Evolutionary conservation across 2,113 vertebrate genomes (phyloP).

Genomic region (Aythya baeri): DNA sequence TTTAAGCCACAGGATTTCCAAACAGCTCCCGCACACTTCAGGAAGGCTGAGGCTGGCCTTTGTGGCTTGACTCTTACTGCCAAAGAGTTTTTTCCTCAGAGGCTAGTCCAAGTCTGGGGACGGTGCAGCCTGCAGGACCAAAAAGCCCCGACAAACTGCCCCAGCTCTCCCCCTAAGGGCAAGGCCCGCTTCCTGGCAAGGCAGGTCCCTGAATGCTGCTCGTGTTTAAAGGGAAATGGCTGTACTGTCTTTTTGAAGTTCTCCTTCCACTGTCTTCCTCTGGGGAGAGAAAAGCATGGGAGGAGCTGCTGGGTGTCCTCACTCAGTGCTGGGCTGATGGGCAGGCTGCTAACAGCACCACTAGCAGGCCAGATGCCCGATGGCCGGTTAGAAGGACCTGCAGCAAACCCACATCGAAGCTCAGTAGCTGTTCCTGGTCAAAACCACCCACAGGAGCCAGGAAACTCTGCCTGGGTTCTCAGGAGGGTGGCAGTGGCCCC

Average conservation of each 20-base stretch:
- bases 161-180: neutral
- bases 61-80: neutral
- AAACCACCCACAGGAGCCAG: neutral
- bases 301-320: neutral
- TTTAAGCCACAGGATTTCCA: slow-evolving; percentile 28
- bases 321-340: neutral
- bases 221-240: neutral
- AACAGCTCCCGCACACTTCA: slow-evolving; percentile 7
- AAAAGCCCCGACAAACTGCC: neutral
- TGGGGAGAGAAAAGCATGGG: neutral
- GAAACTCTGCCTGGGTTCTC: neutral
- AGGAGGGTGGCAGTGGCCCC: neutral
- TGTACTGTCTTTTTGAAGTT: neutral
- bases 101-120: neutral
- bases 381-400: neutral
- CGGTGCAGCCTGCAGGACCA: neutral
- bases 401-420: neutral
- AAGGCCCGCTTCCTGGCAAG: neutral
- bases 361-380: neutral
- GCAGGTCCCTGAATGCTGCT: neutral
- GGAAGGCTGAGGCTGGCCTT: neutral
- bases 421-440: neutral
- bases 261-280: neutral
- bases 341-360: neutral
- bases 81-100: neutral